phyloP scores from a whole-genome alignment of 1,140 invertebrate genomes.

The Papilio helenus region DNA sequence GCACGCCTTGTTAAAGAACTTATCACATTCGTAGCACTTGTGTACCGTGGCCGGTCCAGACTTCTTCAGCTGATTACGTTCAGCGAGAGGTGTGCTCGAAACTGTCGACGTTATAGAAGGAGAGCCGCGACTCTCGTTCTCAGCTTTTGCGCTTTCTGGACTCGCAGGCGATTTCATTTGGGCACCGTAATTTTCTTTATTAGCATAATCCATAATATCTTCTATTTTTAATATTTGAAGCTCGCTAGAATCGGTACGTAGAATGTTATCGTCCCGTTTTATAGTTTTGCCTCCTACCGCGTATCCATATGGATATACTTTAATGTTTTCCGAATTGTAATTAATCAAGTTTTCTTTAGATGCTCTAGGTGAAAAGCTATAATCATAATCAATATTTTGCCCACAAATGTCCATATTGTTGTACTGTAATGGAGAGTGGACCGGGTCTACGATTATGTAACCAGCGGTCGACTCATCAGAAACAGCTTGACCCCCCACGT shows the following conservation, averaged over 20 bases:
- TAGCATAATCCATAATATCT: constrained; percentile 79
- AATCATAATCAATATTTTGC: constrained; percentile 68
- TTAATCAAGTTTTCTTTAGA: constrained; percentile 61
- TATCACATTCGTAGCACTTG: constrained; percentile 92
- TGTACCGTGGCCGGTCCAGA: constrained; percentile 77
- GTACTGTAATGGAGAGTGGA: constrained; percentile 72
- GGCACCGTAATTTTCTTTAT: constrained; percentile 81
- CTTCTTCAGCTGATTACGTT: constrained; percentile 76
- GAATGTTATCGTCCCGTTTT: constrained; percentile 66
- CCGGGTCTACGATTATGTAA: constrained; percentile 76
- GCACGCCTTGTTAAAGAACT: constrained; percentile 93
- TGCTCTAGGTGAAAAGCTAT: constrained; percentile 62
- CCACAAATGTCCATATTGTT: constrained; percentile 69
- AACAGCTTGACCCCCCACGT: constrained; percentile 88
- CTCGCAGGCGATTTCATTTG: constrained; percentile 80
- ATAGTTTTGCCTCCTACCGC: constrained; percentile 75
- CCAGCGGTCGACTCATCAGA: constrained; percentile 83
- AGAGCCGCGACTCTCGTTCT: constrained; percentile 71
- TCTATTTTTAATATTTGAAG: constrained; percentile 78
- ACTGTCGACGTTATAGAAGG: constrained; percentile 76
- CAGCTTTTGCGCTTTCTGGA: constrained; percentile 74
- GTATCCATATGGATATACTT: constrained; percentile 69
- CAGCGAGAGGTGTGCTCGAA: constrained; percentile 69
- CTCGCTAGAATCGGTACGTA: constrained; percentile 65
- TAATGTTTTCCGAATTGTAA: constrained; percentile 66